phyloP scores from a whole-genome alignment of 64 coral and sea anemone species.

The Montipora efflorescens region DNA sequence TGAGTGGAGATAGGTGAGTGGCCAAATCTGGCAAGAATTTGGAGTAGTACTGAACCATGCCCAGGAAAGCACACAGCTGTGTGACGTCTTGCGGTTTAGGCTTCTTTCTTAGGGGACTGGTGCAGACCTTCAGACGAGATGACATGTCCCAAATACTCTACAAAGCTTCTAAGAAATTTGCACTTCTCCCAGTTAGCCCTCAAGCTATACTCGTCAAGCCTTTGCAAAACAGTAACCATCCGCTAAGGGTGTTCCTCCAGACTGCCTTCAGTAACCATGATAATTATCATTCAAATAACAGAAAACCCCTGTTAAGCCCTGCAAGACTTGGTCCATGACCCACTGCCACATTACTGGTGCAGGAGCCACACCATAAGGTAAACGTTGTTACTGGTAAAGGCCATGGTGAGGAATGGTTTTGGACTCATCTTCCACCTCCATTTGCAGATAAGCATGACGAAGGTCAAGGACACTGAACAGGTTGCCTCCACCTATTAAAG shows the following conservation, averaged over 20 bases:
- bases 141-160: constrained; percentile 41
- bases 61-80: constrained; percentile 22
- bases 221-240: neutral
- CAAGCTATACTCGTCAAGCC: constrained; percentile 35
- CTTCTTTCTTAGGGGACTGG: constrained; percentile 38
- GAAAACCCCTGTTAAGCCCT: neutral
- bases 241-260: neutral
- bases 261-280: neutral
- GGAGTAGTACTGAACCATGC: constrained; percentile 42
- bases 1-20: neutral
- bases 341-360: constrained; percentile 32
- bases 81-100: constrained; percentile 11
- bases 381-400: constrained; percentile 14
- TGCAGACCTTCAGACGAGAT: constrained; percentile 31
- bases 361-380: constrained; percentile 34
- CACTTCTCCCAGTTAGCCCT: constrained; percentile 46
- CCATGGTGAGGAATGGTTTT: neutral
- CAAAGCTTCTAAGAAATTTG: constrained; percentile 19
- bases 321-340: constrained; percentile 50
- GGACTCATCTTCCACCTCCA: constrained; percentile 35
- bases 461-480: constrained; percentile 29
- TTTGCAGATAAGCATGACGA: constrained; percentile 40
- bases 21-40: too few species aligned
- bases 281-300: constrained; percentile 43
- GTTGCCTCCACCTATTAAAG: neutral